phyloP scores from a whole-genome alignment of 2,888 invertebrate species.

The Zaprionus obscuricornis region DNA sequence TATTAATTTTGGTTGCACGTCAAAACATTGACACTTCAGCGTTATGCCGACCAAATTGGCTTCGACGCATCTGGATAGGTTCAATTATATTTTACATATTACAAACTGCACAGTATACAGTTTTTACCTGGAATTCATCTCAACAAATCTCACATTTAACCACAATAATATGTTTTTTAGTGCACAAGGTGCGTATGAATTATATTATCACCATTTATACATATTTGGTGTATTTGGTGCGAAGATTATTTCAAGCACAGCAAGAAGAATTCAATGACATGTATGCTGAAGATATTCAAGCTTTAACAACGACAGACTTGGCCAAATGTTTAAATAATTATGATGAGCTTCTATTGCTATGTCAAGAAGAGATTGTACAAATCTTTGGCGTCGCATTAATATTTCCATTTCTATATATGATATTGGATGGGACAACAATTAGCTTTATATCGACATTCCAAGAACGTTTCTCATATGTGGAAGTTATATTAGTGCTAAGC shows the following conservation, averaged over 20 bases:
- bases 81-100: neutral
- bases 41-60: conserved; percentile 4
- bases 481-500: neutral
- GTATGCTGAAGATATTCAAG: no score
- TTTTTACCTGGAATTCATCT: neutral
- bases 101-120: neutral
- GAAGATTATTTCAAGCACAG: conserved; percentile 8
- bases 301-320: no score
- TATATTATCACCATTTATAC: conserved; percentile 40
- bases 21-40: conserved; percentile 6
- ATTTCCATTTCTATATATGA: conserved; percentile 11
- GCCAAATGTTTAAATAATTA: neutral
- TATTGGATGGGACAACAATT: conserved; percentile 21
- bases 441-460: conserved; percentile 18
- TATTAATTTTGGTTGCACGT: conserved; percentile 3
- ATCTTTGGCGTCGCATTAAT: conserved; percentile 29
- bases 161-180: neutral
- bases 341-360: conserved; percentile 26
- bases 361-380: conserved; percentile 19
- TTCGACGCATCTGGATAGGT: conserved; percentile 21
- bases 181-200: conserved; percentile 1
- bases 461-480: conserved; percentile 18
- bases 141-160: neutral
- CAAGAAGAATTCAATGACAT: no score
- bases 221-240: conserved; percentile 19